A percentile compares a stretch with the other conserved stretches of the same genome.
Conservation (phyloP, 2,888 invertebrate genomes). For the Xestia sexstrigata region DNA sequence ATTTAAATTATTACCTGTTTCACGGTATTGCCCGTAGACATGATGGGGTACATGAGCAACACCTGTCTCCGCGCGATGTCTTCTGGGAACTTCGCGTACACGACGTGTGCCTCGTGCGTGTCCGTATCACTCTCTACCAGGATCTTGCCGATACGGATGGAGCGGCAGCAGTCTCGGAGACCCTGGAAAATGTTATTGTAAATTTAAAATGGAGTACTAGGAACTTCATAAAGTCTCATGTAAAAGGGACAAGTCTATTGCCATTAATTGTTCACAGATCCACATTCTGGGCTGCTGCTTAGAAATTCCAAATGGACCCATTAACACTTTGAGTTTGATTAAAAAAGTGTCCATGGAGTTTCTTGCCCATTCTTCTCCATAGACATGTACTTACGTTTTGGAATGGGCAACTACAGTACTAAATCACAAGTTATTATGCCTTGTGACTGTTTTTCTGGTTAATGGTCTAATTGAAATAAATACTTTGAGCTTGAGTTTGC, state of each 20-base stretch:
- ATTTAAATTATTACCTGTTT: conserved; percentile 89
- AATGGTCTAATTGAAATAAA: too few relatives aligned
- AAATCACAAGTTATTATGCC: too few relatives aligned
- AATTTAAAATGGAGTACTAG: too few relatives aligned
- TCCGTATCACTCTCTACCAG: conserved; percentile 98
- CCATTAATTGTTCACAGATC: neutral
- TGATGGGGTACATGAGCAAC: conserved; percentile 99
- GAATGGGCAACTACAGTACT: too few relatives aligned
- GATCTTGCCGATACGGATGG: conserved; percentile 99
- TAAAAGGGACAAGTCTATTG: neutral
- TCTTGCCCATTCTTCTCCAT: too few relatives aligned
- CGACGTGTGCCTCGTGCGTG: conserved; percentile 98
- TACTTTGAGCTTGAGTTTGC: neutral
- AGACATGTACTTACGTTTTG: too few relatives aligned
- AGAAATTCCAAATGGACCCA: neutral
- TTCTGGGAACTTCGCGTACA: conserved; percentile 99
- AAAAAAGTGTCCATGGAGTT: too few relatives aligned
- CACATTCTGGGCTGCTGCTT: neutral
- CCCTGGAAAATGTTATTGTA: conserved; percentile 89
- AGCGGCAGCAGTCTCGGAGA: conserved; percentile 98
- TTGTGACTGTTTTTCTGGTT: too few relatives aligned
- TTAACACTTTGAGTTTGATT: neutral
- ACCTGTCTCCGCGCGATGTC: conserved; percentile 97
- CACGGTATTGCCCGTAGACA: conserved; percentile 99
- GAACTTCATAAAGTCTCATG: neutral